Percentiles rank a stretch among this genome's conserved stretches.
Conservation (phyloP, 2,797 vertebrate genomes). For the Gorsachius magnificus region DNA sequence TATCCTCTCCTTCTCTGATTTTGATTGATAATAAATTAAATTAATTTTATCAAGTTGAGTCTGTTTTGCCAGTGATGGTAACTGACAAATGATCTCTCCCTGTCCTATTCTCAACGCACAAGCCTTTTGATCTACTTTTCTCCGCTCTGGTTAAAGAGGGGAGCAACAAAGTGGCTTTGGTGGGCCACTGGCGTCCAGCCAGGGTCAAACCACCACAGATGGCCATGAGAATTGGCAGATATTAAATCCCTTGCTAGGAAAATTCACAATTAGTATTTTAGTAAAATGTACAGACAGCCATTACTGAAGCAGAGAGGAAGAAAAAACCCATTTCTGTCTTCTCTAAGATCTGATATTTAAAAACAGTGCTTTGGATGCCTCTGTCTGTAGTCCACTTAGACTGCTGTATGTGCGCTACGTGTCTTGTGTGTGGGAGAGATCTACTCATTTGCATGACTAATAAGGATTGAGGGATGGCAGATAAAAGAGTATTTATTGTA, state of each 20-base stretch:
- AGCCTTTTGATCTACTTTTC: too few species aligned
- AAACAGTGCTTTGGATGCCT: not conserved
- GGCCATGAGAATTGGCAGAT: not conserved
- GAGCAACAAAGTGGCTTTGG: too few species aligned
- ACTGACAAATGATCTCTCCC: too few species aligned
- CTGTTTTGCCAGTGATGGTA: too few species aligned
- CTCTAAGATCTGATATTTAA: not conserved
- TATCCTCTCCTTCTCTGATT: too few species aligned
- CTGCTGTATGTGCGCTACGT: not conserved
- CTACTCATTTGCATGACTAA: not conserved
- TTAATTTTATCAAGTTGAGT: too few species aligned
- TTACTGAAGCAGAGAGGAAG: not conserved
- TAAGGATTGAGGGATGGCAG: not conserved
- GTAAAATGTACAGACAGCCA: not conserved
- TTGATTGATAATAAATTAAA: too few species aligned
- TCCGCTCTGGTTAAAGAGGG: too few species aligned
- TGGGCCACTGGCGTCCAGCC: too few species aligned
- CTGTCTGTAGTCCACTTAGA: not conserved
- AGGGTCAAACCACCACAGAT: too few species aligned
- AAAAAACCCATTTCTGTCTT: not conserved
- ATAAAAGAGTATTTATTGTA: not conserved
- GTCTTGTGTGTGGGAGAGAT: not conserved
- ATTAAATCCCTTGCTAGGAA: not conserved
- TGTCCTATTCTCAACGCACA: too few species aligned
- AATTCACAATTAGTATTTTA: not conserved